Conservation (phyloP, 2,888 invertebrate species). For the Melipona bicolor region DNA sequence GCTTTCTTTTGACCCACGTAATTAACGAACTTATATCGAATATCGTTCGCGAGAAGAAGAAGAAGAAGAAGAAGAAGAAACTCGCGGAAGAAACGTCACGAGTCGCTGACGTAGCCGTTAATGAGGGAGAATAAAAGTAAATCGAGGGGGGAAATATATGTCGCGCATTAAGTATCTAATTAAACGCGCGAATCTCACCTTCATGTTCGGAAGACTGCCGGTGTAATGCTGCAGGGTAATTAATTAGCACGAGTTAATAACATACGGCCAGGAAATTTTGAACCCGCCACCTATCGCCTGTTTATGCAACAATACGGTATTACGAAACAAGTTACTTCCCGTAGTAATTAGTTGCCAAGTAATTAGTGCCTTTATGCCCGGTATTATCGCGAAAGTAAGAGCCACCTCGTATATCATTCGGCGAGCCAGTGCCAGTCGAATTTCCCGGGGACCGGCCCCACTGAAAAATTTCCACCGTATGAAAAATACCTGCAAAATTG, state of each 20-base stretch:
- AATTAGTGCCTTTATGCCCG: constrained; percentile 64
- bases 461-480: background rate
- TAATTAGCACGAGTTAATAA: constrained; percentile 51
- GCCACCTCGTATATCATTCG: constrained; percentile 48
- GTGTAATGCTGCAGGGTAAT: constrained; percentile 28
- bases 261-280: constrained; percentile 45
- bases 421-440: constrained; percentile 41
- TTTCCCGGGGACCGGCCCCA: constrained; percentile 14
- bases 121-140: background rate
- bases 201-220: background rate
- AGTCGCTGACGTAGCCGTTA: background rate
- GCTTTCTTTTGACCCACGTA: background rate
- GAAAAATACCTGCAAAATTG: no score
- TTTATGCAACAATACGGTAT: constrained; percentile 54
- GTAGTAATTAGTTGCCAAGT: constrained; percentile 67
- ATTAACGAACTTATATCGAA: constrained; percentile 1
- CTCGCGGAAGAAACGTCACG: background rate
- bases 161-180: constrained; percentile 1
- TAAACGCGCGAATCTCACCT: background rate
- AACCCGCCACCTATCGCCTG: constrained; percentile 58
- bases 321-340: constrained; percentile 62
- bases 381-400: constrained; percentile 60
- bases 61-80: background rate
- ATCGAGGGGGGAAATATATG: background rate
- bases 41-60: background rate